Base-by-base conservation (phyloP, 1,140 invertebrate genomes). In the Copidosoma floridanum region DNA sequence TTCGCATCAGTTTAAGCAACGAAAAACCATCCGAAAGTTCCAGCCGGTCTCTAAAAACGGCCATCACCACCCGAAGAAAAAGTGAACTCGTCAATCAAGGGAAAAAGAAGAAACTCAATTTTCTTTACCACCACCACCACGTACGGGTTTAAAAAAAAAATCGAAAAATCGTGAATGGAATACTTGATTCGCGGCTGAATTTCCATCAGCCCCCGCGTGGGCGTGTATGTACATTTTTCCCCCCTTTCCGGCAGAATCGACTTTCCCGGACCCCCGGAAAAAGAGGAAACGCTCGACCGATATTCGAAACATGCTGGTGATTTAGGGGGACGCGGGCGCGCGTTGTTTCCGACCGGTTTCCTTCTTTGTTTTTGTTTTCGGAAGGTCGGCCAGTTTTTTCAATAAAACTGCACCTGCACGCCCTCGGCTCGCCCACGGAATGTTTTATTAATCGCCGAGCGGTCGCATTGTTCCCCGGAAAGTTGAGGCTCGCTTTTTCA, bases 361-460 rank as follows among this genome's bases (percentile, higher is more conserved):
- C 11, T 29, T 26, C 44, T 27, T n/a, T 26, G 14, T 27, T 16
- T 47, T 24, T 27, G 2, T 29, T n/a, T 12, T 16, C 10, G n/a
- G 12, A 3, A 46, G 14, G 7, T 27, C 6, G 8, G n/a, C 11
- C 10, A 47, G 29, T 18, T 35, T 52, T 21, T 52, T 52, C 35
- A 52, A 52, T 52, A 35, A 6, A 51, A 38, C 20, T 3, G 26
- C 16, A 21, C 27, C 12, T 21, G 47, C 14, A 8, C 16, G 4
- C 5, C 10, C 7, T 18, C 5, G 14, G 7, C 8, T 37, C 48
- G 27, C n/a, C n/a, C n/a, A n/a, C 27, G n/a, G 29, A 51, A 35
- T 35, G 23, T 35, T 51, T 37, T 51, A 21, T 51, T 35, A 51
- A 51, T 51, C n/a, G n/a, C n/a, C n/a, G n/a, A n/a, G n/a, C n/a